phyloP scores from a whole-genome alignment of 2,888 invertebrate species.

The Rhingia rostrata region DNA sequence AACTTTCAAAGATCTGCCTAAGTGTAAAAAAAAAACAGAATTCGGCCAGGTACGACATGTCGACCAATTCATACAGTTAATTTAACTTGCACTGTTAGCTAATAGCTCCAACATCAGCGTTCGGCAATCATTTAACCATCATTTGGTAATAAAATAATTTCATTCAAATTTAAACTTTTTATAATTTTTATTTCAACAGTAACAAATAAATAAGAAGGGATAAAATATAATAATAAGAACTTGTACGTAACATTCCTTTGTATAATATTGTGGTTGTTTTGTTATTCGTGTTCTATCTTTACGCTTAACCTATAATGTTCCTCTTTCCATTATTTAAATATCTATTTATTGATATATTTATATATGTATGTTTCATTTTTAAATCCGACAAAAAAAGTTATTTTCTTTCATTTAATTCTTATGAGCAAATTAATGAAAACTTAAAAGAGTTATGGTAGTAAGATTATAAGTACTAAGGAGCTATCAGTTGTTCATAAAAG shows the following conservation, averaged over 20 bases:
- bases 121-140: too few species aligned
- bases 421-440: slow-evolving; percentile 34
- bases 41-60: background rate
- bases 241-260: slow-evolving; percentile 70
- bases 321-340: slow-evolving; percentile 48
- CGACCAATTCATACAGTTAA: background rate
- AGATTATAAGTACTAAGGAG: slow-evolving; percentile 3
- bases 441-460: slow-evolving; percentile 5
- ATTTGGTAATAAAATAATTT: background rate
- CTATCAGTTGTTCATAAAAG: too few species aligned
- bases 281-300: slow-evolving; percentile 7
- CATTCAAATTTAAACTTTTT: slow-evolving; percentile 50
- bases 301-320: slow-evolving; percentile 44
- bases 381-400: slow-evolving; percentile 10
- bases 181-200: slow-evolving; percentile 72
- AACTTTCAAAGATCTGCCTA: too few species aligned
- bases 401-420: slow-evolving; percentile 33
- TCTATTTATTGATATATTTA: slow-evolving; percentile 42
- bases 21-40: too few species aligned
- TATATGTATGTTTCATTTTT: slow-evolving; percentile 1
- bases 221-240: slow-evolving; percentile 64
- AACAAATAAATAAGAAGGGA: slow-evolving; percentile 72
- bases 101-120: too few species aligned
- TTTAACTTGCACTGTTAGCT: background rate
- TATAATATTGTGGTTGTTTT: slow-evolving; percentile 30